phyloP scores from a whole-genome alignment of 2,888 invertebrate genomes.

The Lasioglossum leucozonium region DNA sequence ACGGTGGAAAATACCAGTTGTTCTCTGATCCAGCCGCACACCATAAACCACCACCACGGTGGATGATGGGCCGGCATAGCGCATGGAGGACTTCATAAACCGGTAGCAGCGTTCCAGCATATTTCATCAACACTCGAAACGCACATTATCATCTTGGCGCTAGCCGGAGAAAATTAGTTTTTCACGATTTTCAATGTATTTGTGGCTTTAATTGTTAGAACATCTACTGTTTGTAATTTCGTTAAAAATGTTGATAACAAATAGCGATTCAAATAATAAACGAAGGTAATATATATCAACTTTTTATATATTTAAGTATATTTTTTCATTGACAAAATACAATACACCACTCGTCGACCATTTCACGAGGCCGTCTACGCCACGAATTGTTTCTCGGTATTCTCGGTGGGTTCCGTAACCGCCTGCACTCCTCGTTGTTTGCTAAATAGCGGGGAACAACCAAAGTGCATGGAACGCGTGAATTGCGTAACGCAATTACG shows the following conservation, averaged over 20 bases:
- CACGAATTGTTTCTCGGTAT: neutral
- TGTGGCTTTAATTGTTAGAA: no score
- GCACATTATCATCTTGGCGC: neutral
- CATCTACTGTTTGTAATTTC: no score
- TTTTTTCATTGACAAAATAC: no score
- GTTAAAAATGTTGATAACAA: no score
- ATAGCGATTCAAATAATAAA: no score
- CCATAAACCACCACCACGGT: conserved; percentile 27
- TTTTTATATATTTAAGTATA: no score
- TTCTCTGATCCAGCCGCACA: conserved; percentile 64
- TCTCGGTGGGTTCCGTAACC: conserved; percentile 19
- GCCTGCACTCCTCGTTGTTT: conserved; percentile 8
- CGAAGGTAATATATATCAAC: no score
- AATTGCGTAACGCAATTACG: conserved; percentile 55
- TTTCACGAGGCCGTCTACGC: neutral
- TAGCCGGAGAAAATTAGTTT: no score
- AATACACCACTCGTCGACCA: no score
- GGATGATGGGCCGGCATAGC: neutral
- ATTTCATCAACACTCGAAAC: neutral
- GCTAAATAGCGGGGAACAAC: conserved; percentile 33
- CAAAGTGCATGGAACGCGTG: conserved; percentile 30
- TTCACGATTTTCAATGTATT: no score
- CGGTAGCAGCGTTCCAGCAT: neutral
- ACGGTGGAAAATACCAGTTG: conserved; percentile 51
- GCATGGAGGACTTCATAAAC: conserved; percentile 15